Conservation (phyloP, 2,888 invertebrate species). For the Eudemis profundana region DNA sequence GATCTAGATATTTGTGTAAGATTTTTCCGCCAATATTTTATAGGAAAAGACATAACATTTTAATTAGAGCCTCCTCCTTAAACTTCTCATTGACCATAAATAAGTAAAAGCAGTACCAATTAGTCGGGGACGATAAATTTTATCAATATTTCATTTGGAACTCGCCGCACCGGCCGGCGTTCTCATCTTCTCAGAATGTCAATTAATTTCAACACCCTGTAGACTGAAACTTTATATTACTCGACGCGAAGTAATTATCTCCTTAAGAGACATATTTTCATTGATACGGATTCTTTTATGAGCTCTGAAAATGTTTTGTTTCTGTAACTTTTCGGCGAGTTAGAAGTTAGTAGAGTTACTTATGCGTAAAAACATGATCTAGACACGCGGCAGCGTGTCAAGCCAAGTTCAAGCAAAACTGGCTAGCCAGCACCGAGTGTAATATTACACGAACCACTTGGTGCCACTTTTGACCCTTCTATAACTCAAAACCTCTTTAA, state of each 20-base stretch:
- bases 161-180: neutral
- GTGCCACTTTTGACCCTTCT: too few relatives aligned
- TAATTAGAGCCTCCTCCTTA: conserved; percentile 7
- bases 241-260: neutral
- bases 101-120: conserved; percentile 30
- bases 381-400: too few relatives aligned
- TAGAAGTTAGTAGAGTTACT: too few relatives aligned
- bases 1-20: too few relatives aligned
- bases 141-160: conserved; percentile 42
- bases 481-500: too few relatives aligned
- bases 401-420: too few relatives aligned
- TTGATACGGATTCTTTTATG: neutral
- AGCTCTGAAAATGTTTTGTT: neutral
- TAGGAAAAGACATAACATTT: neutral
- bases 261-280: neutral
- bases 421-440: too few relatives aligned
- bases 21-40: too few relatives aligned
- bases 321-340: neutral
- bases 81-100: conserved; percentile 14
- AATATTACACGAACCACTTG: too few relatives aligned
- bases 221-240: conserved; percentile 10
- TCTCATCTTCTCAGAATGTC: conserved; percentile 26
- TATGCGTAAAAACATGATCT: too few relatives aligned
- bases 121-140: conserved; percentile 33
- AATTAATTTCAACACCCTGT: conserved; percentile 28